phyloP scores from a whole-genome alignment of 2,113 vertebrate genomes.

The Nanorana parkeri region DNA sequence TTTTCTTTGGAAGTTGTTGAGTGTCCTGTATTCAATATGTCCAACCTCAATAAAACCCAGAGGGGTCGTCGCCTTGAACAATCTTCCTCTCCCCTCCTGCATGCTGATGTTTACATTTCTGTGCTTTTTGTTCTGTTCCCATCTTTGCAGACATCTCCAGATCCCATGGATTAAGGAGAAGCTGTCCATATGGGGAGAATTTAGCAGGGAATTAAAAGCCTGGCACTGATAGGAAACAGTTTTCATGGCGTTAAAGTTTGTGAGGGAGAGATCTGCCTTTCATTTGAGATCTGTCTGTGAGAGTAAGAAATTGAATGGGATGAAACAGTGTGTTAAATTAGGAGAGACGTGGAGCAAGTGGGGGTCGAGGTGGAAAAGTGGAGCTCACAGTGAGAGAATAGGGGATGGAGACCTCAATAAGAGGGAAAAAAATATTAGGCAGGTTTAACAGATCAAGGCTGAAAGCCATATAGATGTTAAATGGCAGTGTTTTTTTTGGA shows the following conservation, averaged over 20 bases:
- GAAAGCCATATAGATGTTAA: neutral
- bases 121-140: slow-evolving; percentile 37
- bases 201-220: slow-evolving; percentile 53
- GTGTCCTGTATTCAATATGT: slow-evolving; percentile 42
- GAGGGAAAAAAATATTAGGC: neutral
- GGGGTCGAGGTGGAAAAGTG: neutral
- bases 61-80: neutral
- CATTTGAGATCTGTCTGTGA: slow-evolving; percentile 50
- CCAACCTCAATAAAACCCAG: slow-evolving; percentile 37
- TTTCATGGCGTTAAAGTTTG: slow-evolving; percentile 44
- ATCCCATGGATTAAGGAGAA: slow-evolving; percentile 45
- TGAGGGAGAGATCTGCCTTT: slow-evolving; percentile 51
- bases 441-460: neutral
- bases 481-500: neutral
- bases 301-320: slow-evolving; percentile 40
- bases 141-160: slow-evolving; percentile 38
- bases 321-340: slow-evolving; percentile 55
- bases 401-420: neutral
- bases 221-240: slow-evolving; percentile 56
- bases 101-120: slow-evolving; percentile 37
- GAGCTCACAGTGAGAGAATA: neutral
- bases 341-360: slow-evolving; percentile 40
- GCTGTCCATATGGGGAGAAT: slow-evolving; percentile 52
- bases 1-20: slow-evolving; percentile 6
- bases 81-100: slow-evolving; percentile 19